Conservation (phyloP, 2,113 vertebrate genomes). For the Charina bottae region DNA sequence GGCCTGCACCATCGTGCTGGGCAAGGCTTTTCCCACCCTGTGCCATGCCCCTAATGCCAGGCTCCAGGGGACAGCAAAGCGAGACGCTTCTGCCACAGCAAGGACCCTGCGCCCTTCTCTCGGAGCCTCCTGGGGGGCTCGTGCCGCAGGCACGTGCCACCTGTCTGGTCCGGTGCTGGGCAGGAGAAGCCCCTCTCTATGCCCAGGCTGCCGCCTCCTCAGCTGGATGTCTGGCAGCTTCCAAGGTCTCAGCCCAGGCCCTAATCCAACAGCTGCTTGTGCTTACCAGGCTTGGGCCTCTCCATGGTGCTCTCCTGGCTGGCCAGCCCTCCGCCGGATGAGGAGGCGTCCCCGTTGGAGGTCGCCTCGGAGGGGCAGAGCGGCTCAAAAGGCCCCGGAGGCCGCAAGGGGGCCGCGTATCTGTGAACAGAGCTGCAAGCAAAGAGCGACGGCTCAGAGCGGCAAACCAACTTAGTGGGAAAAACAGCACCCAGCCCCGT, state of each 20-base stretch:
- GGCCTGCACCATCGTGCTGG: neutral
- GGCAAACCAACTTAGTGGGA: neutral
- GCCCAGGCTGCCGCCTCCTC: neutral
- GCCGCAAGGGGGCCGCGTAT: conserved; percentile 73
- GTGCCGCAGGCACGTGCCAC: neutral
- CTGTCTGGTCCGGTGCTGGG: neutral
- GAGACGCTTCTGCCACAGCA: too few species aligned
- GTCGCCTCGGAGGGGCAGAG: conserved; percentile 77
- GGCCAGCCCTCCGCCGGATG: conserved; percentile 82
- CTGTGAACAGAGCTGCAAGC: conserved; percentile 57
- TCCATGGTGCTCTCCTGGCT: conserved; percentile 91
- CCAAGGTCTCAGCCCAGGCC: neutral
- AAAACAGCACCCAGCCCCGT: neutral
- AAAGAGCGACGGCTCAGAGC: neutral
- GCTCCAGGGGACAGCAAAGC: neutral
- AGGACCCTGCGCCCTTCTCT: neutral
- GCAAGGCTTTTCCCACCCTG: neutral
- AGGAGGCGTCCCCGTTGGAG: conserved; percentile 83
- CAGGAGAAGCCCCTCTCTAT: neutral
- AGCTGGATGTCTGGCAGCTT: neutral
- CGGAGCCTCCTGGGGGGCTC: neutral
- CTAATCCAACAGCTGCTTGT: accelerated
- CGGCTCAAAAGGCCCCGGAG: conserved; percentile 77
- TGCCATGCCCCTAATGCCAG: neutral
- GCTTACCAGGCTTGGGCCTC: conserved; percentile 84